phyloP scores from a whole-genome alignment of 1,140 invertebrate species.

The Saxidomus purpurata region DNA sequence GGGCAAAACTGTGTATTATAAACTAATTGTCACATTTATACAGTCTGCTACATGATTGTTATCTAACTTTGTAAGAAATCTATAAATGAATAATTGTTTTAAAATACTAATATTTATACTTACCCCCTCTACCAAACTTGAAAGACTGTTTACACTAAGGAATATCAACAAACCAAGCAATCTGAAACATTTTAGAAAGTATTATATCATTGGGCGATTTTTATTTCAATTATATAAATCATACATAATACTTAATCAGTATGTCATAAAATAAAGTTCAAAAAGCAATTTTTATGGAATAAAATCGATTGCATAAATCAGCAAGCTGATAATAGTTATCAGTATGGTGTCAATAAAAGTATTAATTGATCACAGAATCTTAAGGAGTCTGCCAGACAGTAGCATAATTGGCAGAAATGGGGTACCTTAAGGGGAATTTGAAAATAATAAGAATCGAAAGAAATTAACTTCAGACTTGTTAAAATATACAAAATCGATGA shows the following conservation, averaged over 20 bases:
- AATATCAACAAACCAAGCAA: slow-evolving; percentile 30
- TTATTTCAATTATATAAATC: no score
- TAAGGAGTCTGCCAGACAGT: slow-evolving; percentile 11
- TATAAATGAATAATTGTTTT: no score
- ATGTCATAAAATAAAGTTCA: no score
- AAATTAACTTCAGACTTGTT: neutral
- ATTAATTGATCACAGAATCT: slow-evolving; percentile 2
- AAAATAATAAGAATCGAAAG: neutral
- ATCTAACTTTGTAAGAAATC: no score
- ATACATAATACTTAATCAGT: no score
- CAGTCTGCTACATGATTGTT: no score
- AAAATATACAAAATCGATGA: slow-evolving; percentile 4
- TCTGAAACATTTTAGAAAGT: neutral
- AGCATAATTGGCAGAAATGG: slow-evolving; percentile 26
- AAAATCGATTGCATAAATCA: slow-evolving; percentile 1
- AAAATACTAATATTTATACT: no score
- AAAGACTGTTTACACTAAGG: slow-evolving; percentile 39
- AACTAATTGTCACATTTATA: no score
- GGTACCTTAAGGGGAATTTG: slow-evolving; percentile 35
- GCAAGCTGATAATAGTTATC: neutral
- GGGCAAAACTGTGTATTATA: no score
- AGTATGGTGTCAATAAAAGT: slow-evolving; percentile 16
- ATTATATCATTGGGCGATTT: no score
- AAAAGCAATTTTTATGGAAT: neutral
- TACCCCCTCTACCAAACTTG: slow-evolving; percentile 52